Base-by-base conservation (phyloP, 2,113 vertebrate species). In the Hippocampus mohnikei region DNA sequence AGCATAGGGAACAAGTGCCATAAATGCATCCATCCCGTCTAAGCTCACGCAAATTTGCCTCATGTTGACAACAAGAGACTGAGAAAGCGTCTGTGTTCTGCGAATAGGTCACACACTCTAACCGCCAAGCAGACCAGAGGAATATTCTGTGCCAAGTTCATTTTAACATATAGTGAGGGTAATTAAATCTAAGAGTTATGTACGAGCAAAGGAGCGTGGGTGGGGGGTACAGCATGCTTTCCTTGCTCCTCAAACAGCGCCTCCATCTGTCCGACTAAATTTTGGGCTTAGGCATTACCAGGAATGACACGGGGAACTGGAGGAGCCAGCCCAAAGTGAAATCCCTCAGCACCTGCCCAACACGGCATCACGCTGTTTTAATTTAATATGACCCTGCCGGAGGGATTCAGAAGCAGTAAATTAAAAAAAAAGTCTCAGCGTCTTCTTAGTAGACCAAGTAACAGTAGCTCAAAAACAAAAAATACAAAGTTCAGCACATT, bases 111-210 rank as follows among this genome's bases (percentile, higher is more conserved):
- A 62, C 8, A 21, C 59, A 8, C 8, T 9, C 7, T 20, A 61
- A 61, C 37, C 21, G 27, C 23, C 58, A 60, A 60, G 74, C 73
- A 70, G 70, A 85, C 73, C 84, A 79, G 74, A 79, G 84, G 87
- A 86, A 74, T 72, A 72, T 87, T 85, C 41, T 68, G 79, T 75
- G 46, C 90, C 90, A 52, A 18, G 64, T 82, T 89, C 72, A 69
- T 62, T 88, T 92, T 86, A 88, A 90, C 91, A 92, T 91, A 92
- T 90, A 92, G 91, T 89, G 91, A 92, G 89, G 86, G 87, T 92
- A 93, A 92, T 93, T 92, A 92, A 92, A 90, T 89, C 81, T 86
- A 87, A 86, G 82, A 79, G 77, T 83, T 89, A 80, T 91, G 91
- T 87, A 87, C 89, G 89, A 88, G 91, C 91, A 83, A 50, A 66